Evolutionary conservation across 2,888 invertebrate species (phyloP).

Genomic region (Carpatolechia fugitivella): DNA sequence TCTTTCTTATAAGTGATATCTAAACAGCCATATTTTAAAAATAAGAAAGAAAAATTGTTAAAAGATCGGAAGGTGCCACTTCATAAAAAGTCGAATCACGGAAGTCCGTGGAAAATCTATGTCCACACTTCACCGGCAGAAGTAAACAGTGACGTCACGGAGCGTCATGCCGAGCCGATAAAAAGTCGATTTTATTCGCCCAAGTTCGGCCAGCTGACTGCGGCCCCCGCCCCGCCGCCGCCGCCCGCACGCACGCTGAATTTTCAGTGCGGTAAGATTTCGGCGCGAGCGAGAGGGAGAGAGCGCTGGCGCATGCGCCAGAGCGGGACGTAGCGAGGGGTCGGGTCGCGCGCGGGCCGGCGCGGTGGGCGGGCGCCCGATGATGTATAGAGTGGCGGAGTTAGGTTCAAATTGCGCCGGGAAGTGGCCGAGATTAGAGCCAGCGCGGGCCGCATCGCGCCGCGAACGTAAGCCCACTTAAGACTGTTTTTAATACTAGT

Average conservation of each 20-base stretch:
- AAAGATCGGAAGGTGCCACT: not conserved
- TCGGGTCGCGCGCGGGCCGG: constrained; percentile 46
- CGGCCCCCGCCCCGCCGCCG: constrained; percentile 42
- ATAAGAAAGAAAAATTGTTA: not conserved
- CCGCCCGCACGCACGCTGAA: constrained; percentile 50
- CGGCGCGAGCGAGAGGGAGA: constrained; percentile 50
- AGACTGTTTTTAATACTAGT: constrained; percentile 87
- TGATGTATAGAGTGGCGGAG: constrained; percentile 87
- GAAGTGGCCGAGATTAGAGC: constrained; percentile 87
- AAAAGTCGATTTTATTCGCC: constrained; percentile 79
- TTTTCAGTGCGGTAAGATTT: constrained; percentile 70
- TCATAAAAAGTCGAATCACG: constrained; percentile 39
- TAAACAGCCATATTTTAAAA: not conserved
- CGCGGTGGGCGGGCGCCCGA: constrained; percentile 78
- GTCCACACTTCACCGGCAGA: constrained; percentile 55
- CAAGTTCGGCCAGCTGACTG: constrained; percentile 79
- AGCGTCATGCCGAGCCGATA: constrained; percentile 75
- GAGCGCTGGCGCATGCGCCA: constrained; percentile 25
- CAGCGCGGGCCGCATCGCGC: constrained; percentile 82
- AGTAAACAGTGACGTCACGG: constrained; percentile 79
- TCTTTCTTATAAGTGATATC: not conserved
- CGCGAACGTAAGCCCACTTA: constrained; percentile 84
- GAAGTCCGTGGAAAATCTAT: constrained; percentile 49
- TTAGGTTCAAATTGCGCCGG: constrained; percentile 87
- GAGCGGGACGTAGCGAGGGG: constrained; percentile 51